A percentile compares a stretch with the other conserved stretches of the same genome.
Conservation (phyloP, 2,888 invertebrate species). For the Palloptera scutellata region DNA sequence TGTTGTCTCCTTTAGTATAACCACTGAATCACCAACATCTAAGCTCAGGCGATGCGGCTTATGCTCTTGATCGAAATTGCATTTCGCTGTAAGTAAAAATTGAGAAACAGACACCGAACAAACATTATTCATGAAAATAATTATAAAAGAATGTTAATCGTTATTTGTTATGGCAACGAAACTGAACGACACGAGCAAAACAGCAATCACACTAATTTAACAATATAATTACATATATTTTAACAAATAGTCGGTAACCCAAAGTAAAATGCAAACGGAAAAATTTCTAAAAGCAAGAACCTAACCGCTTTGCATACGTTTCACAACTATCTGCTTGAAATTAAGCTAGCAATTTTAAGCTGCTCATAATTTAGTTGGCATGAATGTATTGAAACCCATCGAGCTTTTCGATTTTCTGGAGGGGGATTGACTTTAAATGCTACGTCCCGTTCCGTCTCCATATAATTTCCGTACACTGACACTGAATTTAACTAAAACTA, state of each 20-base stretch:
- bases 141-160: background rate
- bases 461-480: no score
- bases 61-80: conserved; percentile 62
- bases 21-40: conserved; percentile 63
- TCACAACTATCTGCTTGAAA: conserved; percentile 31
- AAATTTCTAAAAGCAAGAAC: conserved; percentile 17
- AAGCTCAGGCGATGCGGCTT: conserved; percentile 62
- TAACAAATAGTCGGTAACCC: background rate
- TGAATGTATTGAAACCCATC: no score
- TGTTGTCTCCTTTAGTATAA: conserved; percentile 61
- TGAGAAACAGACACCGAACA: conserved; percentile 1
- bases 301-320: conserved; percentile 28
- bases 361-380: no score
- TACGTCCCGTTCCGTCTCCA: no score
- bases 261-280: background rate
- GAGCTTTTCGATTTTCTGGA: no score
- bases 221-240: no score
- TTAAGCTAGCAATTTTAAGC: background rate
- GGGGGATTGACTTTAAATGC: no score
- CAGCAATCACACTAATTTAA: no score
- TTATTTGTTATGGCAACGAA: background rate
- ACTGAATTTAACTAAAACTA: no score
- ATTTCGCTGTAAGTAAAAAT: conserved; percentile 56
- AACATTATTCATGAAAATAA: background rate
- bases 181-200: background rate